These are phyloP conservation scores for Andrena dorsata DNA, from an alignment of 2,888 invertebrate species.

Conservation along the genomic window DNA sequence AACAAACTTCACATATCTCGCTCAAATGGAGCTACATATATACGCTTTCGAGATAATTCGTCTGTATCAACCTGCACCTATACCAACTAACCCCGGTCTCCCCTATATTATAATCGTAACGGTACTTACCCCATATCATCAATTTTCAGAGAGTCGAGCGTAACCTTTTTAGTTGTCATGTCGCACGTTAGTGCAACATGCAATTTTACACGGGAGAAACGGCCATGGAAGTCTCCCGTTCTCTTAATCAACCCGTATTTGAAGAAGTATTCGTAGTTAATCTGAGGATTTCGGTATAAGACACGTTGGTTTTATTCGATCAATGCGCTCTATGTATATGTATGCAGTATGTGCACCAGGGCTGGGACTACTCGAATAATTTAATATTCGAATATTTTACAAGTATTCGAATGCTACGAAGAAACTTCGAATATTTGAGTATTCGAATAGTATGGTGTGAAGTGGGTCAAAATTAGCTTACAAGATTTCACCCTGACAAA, in stretches of 20 bases:
- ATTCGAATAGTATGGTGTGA: too few relatives aligned
- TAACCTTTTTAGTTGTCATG: conserved; percentile 47
- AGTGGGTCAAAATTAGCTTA: too few relatives aligned
- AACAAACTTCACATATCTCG: too few relatives aligned
- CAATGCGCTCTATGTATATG: background rate
- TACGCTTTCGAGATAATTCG: too few relatives aligned
- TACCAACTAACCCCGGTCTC: too few relatives aligned
- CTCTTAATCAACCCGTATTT: conserved; percentile 60
- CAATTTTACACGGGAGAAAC: conserved; percentile 54
- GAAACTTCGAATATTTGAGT: too few relatives aligned
- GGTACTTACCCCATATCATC: conserved; percentile 68
- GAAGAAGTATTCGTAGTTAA: conserved; percentile 69
- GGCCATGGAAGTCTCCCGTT: conserved; percentile 66
- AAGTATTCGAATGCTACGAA: too few relatives aligned
- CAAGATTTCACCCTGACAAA: too few relatives aligned
- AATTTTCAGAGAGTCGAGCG: conserved; percentile 64
- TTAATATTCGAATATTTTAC: too few relatives aligned
- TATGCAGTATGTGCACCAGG: background rate
- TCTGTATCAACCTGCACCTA: too few relatives aligned
- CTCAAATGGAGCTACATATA: too few relatives aligned
- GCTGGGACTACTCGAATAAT: too few relatives aligned
- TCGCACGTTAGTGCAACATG: conserved; percentile 56
- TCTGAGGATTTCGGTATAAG: conserved; percentile 54
- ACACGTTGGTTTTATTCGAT: background rate
- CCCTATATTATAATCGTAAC: background rate